phyloP scores from a whole-genome alignment of 2,113 vertebrate species.

The Hypomesus transpacificus region DNA sequence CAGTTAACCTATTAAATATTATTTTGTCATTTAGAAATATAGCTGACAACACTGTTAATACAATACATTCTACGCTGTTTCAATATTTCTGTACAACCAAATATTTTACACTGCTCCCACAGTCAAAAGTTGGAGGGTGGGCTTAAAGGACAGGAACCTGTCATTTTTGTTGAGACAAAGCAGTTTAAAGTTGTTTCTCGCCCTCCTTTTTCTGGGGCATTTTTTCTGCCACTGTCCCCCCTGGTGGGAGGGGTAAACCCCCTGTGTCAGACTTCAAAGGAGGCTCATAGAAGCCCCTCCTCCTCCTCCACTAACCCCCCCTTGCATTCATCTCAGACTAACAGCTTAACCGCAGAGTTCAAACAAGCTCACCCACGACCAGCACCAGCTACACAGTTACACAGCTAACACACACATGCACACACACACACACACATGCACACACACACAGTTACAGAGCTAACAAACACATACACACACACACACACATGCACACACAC shows the following conservation, averaged over 20 bases:
- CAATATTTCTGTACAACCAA: neutral
- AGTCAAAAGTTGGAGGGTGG: neutral
- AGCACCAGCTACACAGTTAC: conserved; percentile 4
- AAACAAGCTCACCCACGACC: conserved; percentile 52
- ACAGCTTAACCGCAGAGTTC: conserved; percentile 56
- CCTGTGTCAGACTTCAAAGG: conserved; percentile 72
- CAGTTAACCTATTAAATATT: neutral
- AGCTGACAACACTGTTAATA: neutral
- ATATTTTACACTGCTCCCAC: neutral
- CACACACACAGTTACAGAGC: neutral
- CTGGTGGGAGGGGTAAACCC: conserved; percentile 70
- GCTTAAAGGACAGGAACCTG: conserved; percentile 17
- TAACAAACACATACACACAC: neutral
- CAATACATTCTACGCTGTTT: neutral
- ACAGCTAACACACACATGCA: neutral
- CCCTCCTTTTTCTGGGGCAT: conserved; percentile 29
- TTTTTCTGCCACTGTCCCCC: conserved; percentile 39
- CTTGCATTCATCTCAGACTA: conserved; percentile 53
- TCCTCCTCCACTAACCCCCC: conserved; percentile 21
- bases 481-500: neutral
- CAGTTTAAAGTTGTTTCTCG: conserved; percentile 47
- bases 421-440: conserved; percentile 1
- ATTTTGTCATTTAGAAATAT: neutral
- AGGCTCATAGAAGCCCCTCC: conserved; percentile 57
- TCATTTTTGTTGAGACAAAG: conserved; percentile 33